Base-by-base conservation (phyloP, 2,888 invertebrate species). In the Patella depressa region DNA sequence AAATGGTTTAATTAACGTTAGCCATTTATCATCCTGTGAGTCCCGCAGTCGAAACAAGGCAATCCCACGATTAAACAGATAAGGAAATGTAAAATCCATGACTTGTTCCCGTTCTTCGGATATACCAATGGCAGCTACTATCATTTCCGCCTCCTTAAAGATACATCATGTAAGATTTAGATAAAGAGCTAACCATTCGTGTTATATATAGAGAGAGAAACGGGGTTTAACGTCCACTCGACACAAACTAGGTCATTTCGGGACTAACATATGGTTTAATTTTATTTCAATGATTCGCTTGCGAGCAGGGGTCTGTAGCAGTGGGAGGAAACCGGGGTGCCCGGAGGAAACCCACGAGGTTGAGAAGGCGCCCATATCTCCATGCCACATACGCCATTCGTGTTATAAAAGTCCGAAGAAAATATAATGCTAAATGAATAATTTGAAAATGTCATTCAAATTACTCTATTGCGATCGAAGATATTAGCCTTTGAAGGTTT, bases 41-140 rank as follows among this genome's bases (percentile, higher is more conserved):
- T 87, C 83, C 1, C 84, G 85, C 72, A 84, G 85, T 77, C 80
- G 84, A 73, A 86, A 78, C 14, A 88, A 69, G 7, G 85, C 84
- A 2, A 84, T 83, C 5, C 84, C 82, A 71, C 81, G 82, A 75
- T 87, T 87, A 53, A 81, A 83, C 76, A 77, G 82, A 75, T 83
- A 97, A 0, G 97, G 97, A 0, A 96, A 95, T 2, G 97, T 95
- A 86, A 96, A 97, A 90, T 97, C 97, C 2, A 97, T 95, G 0
- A 96, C 95, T 91, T 96, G 96, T 88, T 96, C 96, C 59, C 96
- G 93, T 83, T 97, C 96, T 0, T 96, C 95, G 3, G 96, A 97
- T 96, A 97, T 96, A 11, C 96, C 95, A 59, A 97, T 91, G 0
- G 96, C 95, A 0, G 95, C 95, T 1, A 97, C 93, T 0, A 95